Evolutionary conservation across 2,888 invertebrate species (phyloP), one percentile per base, ranked within the genome.

Genomic region (Melanargia galathea): DNA sequence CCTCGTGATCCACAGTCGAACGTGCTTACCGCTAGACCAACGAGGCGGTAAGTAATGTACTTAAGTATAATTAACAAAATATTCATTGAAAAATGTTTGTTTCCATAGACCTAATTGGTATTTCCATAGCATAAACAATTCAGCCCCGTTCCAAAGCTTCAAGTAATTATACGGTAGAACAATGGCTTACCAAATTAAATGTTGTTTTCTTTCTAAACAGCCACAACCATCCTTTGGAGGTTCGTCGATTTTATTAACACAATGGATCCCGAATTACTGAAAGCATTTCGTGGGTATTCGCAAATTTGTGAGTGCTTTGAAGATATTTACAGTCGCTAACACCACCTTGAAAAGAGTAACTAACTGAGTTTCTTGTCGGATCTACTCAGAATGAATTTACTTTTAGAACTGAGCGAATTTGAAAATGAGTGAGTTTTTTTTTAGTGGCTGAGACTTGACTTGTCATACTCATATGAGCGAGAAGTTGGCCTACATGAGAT

Each of bases 141-240:
- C 49, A 30, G 20, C 20, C 40, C 10, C 8, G 20, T 43, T 26
- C 16, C 35, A 43, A 16, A 35, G 45, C 24, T 20, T 16, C 8
- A 18, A 45, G 55, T 43, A 63, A 63, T 63, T 60, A 57, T 57
- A 54, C 51, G 46, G 48, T 16, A 26, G 52, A 60, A 65, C 59
- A 60, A 62, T 62, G 55, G 55, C 45, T 56, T 54, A 46, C 54
- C 60, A 63, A 60, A 60, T 65, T 60, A 55, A 59, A 52, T 56
- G 33, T 51, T 63, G 63, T 63, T 63, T 63, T 45, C 57, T 65
- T 63, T 54, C 60, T 63, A 46, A 65, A 60, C 60, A 45, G 30
- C 56, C 24, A 22, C 56, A 43, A 45, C 45, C 22, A 38, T 60
- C 62, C 63, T 60, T 51, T 22, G 60, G 49, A 63, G 57, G 65